Evolutionary conservation across 2,113 vertebrate species (phyloP).

Genomic region (Muntiacus reevesi): DNA sequence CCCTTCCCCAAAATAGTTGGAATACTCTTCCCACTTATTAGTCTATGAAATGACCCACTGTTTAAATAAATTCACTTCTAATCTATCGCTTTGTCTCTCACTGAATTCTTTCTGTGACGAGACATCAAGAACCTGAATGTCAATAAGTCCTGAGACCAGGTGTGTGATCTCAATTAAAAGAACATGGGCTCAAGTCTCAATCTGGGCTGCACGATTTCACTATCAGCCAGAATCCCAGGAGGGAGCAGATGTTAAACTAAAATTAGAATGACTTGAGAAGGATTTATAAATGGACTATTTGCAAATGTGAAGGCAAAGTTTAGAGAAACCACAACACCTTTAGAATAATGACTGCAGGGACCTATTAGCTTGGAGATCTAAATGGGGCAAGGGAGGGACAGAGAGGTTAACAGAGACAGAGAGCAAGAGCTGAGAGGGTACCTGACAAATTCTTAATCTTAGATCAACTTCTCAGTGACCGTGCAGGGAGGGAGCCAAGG

Average conservation of each 20-base stretch:
- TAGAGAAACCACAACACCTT: background rate
- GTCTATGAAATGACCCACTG: background rate
- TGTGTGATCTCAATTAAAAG: background rate
- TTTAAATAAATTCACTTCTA: background rate
- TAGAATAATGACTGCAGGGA: background rate
- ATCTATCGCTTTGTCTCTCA: background rate
- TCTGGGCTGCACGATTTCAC: background rate
- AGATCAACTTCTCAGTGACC: background rate
- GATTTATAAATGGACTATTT: background rate
- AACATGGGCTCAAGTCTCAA: background rate
- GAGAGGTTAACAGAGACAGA: background rate
- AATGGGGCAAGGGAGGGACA: background rate
- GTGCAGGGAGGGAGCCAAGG: background rate
- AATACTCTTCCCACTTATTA: background rate
- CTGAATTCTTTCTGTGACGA: background rate
- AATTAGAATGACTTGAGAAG: background rate
- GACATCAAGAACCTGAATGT: background rate
- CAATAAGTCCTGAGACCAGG: background rate
- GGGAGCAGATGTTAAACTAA: conserved; percentile 22
- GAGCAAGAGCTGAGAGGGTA: background rate
- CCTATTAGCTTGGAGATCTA: background rate
- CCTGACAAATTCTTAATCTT: background rate
- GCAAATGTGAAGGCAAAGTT: background rate
- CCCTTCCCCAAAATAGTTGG: background rate
- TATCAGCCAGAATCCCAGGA: background rate